Base-by-base conservation (phyloP, 2,888 invertebrate genomes). In the Polymixis lichenea region DNA sequence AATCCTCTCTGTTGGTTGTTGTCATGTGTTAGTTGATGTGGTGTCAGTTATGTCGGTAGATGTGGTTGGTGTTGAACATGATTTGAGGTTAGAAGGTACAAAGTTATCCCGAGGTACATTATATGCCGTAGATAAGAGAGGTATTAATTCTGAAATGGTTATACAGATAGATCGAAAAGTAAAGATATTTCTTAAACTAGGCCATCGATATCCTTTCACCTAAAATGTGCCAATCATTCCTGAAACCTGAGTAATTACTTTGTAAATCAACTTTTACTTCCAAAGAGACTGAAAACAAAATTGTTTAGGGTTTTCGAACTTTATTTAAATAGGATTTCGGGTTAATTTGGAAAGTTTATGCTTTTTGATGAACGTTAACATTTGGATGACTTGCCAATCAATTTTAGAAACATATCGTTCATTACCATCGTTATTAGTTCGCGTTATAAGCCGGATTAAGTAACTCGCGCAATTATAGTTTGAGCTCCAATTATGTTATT, bases 1-100 rank as follows among this genome's bases (percentile, higher is more conserved):
- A 95, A 96, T 95, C 91, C 95, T 93, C 95, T 95, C 96, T 96
- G 96, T 94, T 93, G 95, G 94, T 94, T 88, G 89, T 91, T 91
- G 89, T 87, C 84, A 84, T 83, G 91, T 90, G 91, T 94, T 94
- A 93, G 88, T 89, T 86, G 89, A 88, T 82, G 84, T 86, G 78
- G 87, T 88, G 75, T 81, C 64, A 64, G 65, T 65, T 38, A 68
- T 80, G 75, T 65, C 71, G 73, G 78, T 58, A 70, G 62, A 75
- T 68, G 67, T 66, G 72, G 72, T 84, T 56, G 51, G 77, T 78
- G 46, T 62, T 72, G 58, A 81, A 22, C 17, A 76, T 72, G 58
- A 80, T 72, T 81, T 72, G 8, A 56, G 6, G n/a, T 58, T 58
- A 69, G 38, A 65, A 74, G 65, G 64, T 78, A 83, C 67, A 60